Evolutionary conservation across 2,888 invertebrate genomes (phyloP), one percentile per base, ranked within the genome.

Genomic region (Leuctra nigra): DNA sequence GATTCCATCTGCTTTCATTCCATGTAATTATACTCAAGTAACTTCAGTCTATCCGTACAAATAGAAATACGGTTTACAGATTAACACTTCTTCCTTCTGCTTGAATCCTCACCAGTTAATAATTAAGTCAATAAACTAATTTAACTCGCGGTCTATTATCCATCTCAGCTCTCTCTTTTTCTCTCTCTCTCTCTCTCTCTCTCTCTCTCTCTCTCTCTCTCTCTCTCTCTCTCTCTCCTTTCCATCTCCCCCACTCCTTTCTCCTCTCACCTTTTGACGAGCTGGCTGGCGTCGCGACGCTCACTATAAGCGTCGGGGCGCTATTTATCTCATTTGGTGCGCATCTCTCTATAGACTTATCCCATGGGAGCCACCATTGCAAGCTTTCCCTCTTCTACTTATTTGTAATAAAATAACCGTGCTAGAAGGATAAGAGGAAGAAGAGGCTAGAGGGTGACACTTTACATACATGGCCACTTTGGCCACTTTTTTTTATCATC

Each of bases 361-460:
- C 41, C 41, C 41, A 7, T 20, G 20, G 20, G 41, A 18, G 4
- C 6, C 41, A 16, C 18, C 41, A 41, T 6, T 4, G n/a, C 16
- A 18, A 18, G 18, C 16, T 4, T 41, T 1, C 56, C 22, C 50
- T 35, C 44, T 23, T 13, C 39, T 46, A 22, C 53, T 54, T 58
- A 55, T 58, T 55, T 58, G 55, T 50, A 46, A 50, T 54, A 58
- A 58, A 55, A 54, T 54, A 63, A 64, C 61, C 63, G 41, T 11
- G 18, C 18, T 29, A 6, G 29, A 6, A 11, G 11, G 7, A 11
- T 11, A 7, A 29, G 29, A 29, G 29, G 29, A 11, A 6, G 29
- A 29, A 6, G 29, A 29, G 7, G 29, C 29, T 29, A 29, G 29
- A 29, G 29, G 29, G 29, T 11, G 29, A 29, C n/a, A n/a, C n/a